Conservation (phyloP, 2,888 invertebrate genomes). For the Diarsia brunnea region DNA sequence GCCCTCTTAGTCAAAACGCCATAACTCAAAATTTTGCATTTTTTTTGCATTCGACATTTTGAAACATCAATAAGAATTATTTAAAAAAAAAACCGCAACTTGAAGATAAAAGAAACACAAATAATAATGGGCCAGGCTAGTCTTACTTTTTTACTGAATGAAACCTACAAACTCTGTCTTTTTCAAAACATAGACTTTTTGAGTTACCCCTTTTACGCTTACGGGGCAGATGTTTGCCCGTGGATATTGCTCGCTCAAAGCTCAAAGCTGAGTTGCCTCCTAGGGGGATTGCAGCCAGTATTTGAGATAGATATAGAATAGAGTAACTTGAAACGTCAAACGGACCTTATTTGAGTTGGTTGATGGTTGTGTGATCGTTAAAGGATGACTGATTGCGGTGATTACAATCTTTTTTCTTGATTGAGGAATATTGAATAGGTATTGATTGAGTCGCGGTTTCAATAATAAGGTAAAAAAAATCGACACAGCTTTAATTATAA, state of each 20-base stretch:
- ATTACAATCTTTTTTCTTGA: slow-evolving; percentile 26
- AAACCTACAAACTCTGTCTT: too few species aligned
- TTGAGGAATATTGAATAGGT: too few species aligned
- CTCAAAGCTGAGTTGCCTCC: slow-evolving; percentile 71
- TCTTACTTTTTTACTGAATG: background rate
- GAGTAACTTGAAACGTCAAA: slow-evolving; percentile 42
- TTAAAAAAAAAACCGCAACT: background rate
- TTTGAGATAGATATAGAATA: slow-evolving; percentile 49
- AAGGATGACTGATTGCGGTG: slow-evolving; percentile 7
- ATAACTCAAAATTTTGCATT: background rate
- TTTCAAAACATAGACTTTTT: background rate
- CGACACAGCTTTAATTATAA: too few species aligned
- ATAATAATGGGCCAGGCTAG: background rate
- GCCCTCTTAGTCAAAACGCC: background rate
- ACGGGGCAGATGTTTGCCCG: slow-evolving; percentile 79
- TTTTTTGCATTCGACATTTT: background rate
- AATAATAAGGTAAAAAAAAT: too few species aligned
- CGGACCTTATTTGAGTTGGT: slow-evolving; percentile 56
- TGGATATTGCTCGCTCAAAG: slow-evolving; percentile 79
- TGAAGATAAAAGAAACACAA: background rate
- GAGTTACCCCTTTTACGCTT: background rate
- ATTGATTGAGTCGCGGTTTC: too few species aligned
- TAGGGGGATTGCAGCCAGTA: slow-evolving; percentile 72
- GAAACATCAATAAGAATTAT: background rate
- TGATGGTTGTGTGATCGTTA: slow-evolving; percentile 42